Evolutionary conservation across 2,797 vertebrate genomes (phyloP).

Genomic region (Poecilia picta): DNA sequence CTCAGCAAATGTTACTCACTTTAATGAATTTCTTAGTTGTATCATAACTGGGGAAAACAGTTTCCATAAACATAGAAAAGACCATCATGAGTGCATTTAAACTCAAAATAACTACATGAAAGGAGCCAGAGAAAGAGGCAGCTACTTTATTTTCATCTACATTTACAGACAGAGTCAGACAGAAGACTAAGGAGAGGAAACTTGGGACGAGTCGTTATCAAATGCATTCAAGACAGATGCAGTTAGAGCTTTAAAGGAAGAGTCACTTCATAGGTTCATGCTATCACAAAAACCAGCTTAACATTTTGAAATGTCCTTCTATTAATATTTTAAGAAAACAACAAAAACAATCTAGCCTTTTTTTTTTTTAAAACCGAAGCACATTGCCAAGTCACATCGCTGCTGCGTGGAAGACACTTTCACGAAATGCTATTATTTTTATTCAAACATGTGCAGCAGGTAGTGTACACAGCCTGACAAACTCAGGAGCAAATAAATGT

Average conservation of each 20-base stretch:
- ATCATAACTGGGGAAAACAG: not conserved
- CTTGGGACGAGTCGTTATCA: conserved; percentile 11
- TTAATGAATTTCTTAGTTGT: not conserved
- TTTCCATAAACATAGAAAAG: not conserved
- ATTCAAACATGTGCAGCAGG: conserved; percentile 6
- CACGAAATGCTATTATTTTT: not conserved
- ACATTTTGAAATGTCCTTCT: not conserved
- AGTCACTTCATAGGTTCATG: conserved; percentile 11
- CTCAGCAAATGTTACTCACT: not conserved
- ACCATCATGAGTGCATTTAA: not conserved
- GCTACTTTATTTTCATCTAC: conserved; percentile 60
- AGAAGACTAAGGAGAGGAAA: not conserved
- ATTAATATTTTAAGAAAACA: not conserved
- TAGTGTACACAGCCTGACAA: conserved; percentile 27
- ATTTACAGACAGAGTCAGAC: conserved; percentile 41
- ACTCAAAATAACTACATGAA: not conserved
- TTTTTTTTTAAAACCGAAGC: not conserved
- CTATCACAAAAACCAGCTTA: not conserved
- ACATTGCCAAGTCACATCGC: not conserved
- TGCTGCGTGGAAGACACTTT: conserved; percentile 48
- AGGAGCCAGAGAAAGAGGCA: conserved; percentile 32
- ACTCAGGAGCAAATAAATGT: conserved; percentile 29
- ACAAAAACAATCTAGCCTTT: not conserved
- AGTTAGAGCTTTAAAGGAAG: conserved; percentile 38
- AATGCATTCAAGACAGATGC: conserved; percentile 9